Conservation (phyloP, 2,888 invertebrate genomes). For the Eupithecia exiguata region DNA sequence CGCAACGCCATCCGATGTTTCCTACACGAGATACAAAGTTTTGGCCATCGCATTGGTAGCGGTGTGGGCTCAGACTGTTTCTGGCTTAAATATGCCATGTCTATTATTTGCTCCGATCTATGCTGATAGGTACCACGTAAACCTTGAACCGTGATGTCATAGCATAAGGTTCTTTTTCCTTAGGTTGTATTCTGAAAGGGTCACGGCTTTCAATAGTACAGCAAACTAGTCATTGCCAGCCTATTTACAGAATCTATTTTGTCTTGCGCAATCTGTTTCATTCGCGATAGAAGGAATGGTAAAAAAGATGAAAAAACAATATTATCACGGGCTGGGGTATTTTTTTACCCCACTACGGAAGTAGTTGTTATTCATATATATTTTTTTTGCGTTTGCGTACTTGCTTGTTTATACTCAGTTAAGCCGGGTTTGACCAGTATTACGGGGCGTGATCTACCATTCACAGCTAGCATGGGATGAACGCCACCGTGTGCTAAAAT, state of each 20-base stretch:
- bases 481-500: too few species aligned
- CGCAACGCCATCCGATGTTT: too few species aligned
- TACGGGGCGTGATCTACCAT: too few species aligned
- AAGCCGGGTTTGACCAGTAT: too few species aligned
- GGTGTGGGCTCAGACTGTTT: too few species aligned
- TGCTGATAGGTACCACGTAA: background rate
- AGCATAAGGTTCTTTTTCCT: background rate
- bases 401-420: too few species aligned
- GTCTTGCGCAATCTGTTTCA: background rate
- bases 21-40: too few species aligned
- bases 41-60: too few species aligned
- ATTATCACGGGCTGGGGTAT: background rate
- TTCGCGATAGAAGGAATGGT: background rate
- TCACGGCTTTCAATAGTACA: constrained; percentile 12
- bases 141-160: constrained; percentile 3
- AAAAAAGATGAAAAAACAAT: background rate
- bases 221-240: constrained; percentile 13
- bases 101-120: background rate
- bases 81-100: background rate
- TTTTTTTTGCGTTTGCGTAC: background rate
- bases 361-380: too few species aligned
- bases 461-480: too few species aligned
- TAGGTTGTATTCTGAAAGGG: constrained; percentile 3
- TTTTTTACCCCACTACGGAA: background rate
- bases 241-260: constrained; percentile 20